Percentiles rank a stretch among this genome's conserved stretches.
phyloP scores from a whole-genome alignment of 2,888 invertebrate species.

The Tenthredo mesomela region DNA sequence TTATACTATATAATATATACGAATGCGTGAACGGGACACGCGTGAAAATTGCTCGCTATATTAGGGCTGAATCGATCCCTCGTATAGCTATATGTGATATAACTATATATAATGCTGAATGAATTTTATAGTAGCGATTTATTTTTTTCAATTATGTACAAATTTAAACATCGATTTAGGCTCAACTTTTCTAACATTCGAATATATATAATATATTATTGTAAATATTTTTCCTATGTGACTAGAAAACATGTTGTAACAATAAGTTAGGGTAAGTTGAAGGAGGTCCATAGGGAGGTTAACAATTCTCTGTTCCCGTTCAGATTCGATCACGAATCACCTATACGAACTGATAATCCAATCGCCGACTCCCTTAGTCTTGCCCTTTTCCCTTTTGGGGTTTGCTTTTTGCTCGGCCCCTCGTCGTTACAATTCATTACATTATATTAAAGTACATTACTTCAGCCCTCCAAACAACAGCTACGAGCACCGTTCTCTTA shows the following conservation, averaged over 20 bases:
- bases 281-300: conserved; percentile 37
- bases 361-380: conserved; percentile 18
- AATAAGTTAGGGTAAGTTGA: conserved; percentile 10
- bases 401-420: conserved; percentile 21
- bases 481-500: conserved; percentile 15
- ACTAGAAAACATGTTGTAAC: neutral
- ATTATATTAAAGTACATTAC: conserved; percentile 41
- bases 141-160: too few relatives aligned
- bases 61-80: neutral
- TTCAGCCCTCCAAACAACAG: conserved; percentile 43
- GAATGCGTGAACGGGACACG: neutral
- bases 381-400: conserved; percentile 48
- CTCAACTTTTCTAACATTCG: neutral
- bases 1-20: too few relatives aligned
- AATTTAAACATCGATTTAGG: neutral
- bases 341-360: conserved; percentile 29
- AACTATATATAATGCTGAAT: neutral
- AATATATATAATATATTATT: neutral
- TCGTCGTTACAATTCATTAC: conserved; percentile 48
- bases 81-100: neutral
- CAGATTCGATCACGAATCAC: conserved; percentile 39
- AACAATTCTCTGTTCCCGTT: conserved; percentile 13
- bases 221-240: neutral
- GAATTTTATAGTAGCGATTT: too few relatives aligned
- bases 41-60: neutral